These are phyloP conservation scores for Brachionus calyciflorus DNA, from an alignment of 1,140 invertebrate genomes.

Conservation along the genomic window DNA sequence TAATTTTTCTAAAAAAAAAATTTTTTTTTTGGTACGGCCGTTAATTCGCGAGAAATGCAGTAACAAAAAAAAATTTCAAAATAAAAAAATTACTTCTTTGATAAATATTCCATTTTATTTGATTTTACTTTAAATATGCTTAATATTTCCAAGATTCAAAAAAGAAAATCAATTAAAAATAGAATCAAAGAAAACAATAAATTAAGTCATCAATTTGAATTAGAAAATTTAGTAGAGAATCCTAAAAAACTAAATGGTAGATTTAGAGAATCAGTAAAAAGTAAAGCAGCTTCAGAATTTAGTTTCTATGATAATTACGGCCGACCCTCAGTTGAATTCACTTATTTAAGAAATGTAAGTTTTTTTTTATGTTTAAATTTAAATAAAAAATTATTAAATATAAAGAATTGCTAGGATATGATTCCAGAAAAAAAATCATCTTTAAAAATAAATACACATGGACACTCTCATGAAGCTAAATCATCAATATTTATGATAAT, in stretches of 20 bases:
- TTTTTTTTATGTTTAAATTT: not conserved
- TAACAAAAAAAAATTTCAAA: no score
- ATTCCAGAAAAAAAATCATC: no score
- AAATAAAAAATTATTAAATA: not conserved
- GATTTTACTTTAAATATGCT: no score
- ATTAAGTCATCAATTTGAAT: not conserved
- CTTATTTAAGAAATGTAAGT: not conserved
- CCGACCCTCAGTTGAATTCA: not conserved
- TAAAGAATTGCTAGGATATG: no score
- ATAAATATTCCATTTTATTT: no score
- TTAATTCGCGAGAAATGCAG: no score
- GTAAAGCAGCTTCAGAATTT: conserved; percentile 12
- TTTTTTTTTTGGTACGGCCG: no score
- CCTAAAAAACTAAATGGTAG: not conserved
- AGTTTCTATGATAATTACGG: not conserved
- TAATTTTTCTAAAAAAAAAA: no score
- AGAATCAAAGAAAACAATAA: not conserved
- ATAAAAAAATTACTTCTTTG: no score
- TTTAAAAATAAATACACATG: conserved; percentile 11
- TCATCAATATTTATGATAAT: conserved; percentile 49
- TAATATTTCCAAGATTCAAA: no score
- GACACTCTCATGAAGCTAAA: conserved; percentile 1
- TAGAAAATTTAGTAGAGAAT: conserved; percentile 13
- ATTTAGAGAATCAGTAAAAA: not conserved
- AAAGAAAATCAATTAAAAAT: no score